Evolutionary conservation across 2,113 vertebrate genomes (phyloP), one percentile per base, ranked within the genome.

Genomic region (Gyps fulvus): DNA sequence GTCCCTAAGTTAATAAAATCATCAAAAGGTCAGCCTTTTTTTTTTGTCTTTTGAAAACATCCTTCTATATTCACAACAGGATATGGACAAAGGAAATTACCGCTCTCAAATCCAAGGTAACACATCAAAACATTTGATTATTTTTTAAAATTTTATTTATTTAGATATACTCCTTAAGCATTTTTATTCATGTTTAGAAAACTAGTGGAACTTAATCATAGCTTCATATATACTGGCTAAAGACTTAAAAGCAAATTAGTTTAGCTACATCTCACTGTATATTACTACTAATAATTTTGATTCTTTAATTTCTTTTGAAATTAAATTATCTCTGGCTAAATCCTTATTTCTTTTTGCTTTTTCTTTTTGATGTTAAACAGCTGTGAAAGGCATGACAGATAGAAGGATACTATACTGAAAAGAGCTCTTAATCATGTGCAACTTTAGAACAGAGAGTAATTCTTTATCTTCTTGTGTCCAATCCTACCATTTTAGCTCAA

Each of bases 1-100:
- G n/a, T 80, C 45, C 31, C 81, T 87, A 93, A 93, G 77, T 92
- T 92, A 96, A 93, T 89, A 95, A 87, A 95, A 95, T 93, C 57
- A 94, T 79, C 84, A 91, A 85, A 96, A 96, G 77, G 91, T 96
- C 89, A 94, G 43, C 0, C 36, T 85, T 63, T 82, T 57, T 71
- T 72, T 55, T 63, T 89, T 50, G 89, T 32, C 16, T 67, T 87
- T 62, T 38, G 45, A 82, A 94, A 94, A 90, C 50, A 72, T 87
- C 83, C 52, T 83, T 84, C 73, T 86, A 31, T 54, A 89, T 66
- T 65, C 55, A 89, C 65, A 93, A 79, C 88, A 93, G 80, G 71
- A 94, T 89, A 80, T 25, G 25, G 57, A 26, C 49, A 89, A 80
- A 95, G 77, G 76, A 95, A 91, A 54, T 57, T 57, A 67, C 47